Evolutionary conservation across 2,888 invertebrate genomes (phyloP), one percentile per base, ranked within the genome.

Genomic region (Trichopria drosophilae): DNA sequence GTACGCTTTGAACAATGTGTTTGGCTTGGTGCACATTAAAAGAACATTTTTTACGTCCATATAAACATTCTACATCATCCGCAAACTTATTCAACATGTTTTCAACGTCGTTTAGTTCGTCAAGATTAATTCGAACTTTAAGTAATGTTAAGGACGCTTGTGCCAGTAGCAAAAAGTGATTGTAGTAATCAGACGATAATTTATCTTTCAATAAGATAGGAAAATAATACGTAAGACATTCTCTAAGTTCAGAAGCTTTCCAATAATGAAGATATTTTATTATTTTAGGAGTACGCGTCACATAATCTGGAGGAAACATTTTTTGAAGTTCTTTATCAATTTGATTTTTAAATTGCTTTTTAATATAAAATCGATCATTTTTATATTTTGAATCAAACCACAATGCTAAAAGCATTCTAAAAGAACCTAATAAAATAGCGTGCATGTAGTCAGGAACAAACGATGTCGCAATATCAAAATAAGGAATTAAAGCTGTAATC

Each of bases 361-460:
- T 41, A 12, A 49, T 18, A 26, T 47, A 32, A 23, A 39, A 47
- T 2, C 22, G n/a, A 10, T 18, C 3, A 6, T n/a, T 16, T 10
- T 35, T 20, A 24, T 36, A 19, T 18, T 46, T 41, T n/a, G n/a
- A n/a, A n/a, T n/a, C n/a, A n/a, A n/a, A n/a, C n/a, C n/a, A n/a
- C n/a, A n/a, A n/a, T n/a, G n/a, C 26, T 16, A 23, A 12, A 12
- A 49, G 40, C 40, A 40, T 47, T 26, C 34, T 5, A 5, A 4
- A 26, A 3, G 16, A 28, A 9, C 49, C 42, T 5, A 49, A 19
- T 19, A 39, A 13, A 16, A 47, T 24, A 1, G 48, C 40, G 15
- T 48, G 48, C 41, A 48, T 41, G 10, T 46, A 47, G 9, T 47
- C 40, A 2, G 39, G 47, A 3, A 47, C 31, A 23, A 47, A 39